Conservation (phyloP, 2,113 vertebrate genomes). For the Noctilio leporinus region DNA sequence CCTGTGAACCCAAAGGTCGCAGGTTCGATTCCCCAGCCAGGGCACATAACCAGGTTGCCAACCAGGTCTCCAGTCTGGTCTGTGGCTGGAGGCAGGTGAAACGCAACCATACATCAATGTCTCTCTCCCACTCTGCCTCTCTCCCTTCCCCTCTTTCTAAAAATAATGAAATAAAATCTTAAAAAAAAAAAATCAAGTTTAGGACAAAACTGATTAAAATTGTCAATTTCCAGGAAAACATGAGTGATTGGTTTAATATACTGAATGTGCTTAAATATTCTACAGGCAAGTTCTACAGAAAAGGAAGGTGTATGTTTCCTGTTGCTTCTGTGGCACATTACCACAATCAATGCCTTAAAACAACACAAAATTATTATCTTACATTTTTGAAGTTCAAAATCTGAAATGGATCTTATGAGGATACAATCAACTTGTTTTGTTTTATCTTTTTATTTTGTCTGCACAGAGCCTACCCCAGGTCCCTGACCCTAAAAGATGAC, state of each 20-base stretch:
- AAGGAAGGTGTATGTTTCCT: not conserved
- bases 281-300: not conserved
- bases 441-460: not conserved
- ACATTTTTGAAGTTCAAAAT: not conserved
- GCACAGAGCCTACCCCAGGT: not conserved
- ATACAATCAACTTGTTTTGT: not conserved
- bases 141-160: no score
- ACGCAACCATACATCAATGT: no score
- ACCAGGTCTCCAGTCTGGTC: no score
- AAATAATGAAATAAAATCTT: no score
- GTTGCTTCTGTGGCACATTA: not conserved
- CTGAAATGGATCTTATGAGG: not conserved
- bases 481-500: not conserved
- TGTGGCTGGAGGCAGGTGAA: no score
- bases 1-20: no score
- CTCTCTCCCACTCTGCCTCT: no score
- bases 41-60: no score
- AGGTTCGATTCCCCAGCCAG: no score
- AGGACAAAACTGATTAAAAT: conserved; percentile 78
- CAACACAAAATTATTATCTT: not conserved
- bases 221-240: conserved; percentile 71
- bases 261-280: conserved; percentile 1
- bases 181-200: conserved; percentile 77
- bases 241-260: conserved; percentile 72
- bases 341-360: not conserved